Evolutionary conservation across 2,113 vertebrate species (phyloP), one percentile per base, ranked within the genome.

Genomic region (Lynx canadensis): DNA sequence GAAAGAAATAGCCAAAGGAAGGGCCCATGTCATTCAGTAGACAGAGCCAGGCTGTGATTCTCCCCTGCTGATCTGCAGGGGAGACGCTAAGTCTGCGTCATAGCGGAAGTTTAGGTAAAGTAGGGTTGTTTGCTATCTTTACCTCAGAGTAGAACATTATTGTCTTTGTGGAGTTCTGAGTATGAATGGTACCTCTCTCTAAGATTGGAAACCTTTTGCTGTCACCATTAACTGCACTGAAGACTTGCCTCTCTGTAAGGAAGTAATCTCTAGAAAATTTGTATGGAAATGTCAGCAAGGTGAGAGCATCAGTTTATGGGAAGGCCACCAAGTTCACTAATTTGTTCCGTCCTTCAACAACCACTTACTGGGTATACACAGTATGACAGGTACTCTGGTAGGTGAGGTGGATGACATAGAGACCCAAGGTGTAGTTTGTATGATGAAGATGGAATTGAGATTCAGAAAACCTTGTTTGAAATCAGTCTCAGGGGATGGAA

Each of bases 381-480:
- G 21, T 14, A 50, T 69, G 33, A 45, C 36, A 81, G 12, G 31
- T 81, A 15, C 65, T 73, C 33, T 92, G 50, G 60, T 36, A 86
- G 36, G 16, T 63, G 11, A 86, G 36, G 16, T 63, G 11, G 45
- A 15, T 87, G 18, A 31, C 50, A 14, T 33, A 5, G 9, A 86
- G 15, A 15, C 13, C 18, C 38, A 25, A 84, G 15, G 1, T 80
- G 10, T 3, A 38, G 27, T 94, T 86, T 90, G 52, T 78, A 52
- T 29, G 69, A 10, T 88, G 41, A 63, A 79, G 36, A 63, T 76
- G 38, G 33, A 73, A 74, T 50, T 93, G 18, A 12, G 38, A 80
- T 92, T 95, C 29, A 36, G 73, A 88, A 86, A 79, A 73, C 63
- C 16, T 81, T 94, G 5, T 73, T 95, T 79, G 78, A 63, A 78